Base-by-base conservation (phyloP, 2,888 invertebrate genomes). In the Rotaria sp. region DNA sequence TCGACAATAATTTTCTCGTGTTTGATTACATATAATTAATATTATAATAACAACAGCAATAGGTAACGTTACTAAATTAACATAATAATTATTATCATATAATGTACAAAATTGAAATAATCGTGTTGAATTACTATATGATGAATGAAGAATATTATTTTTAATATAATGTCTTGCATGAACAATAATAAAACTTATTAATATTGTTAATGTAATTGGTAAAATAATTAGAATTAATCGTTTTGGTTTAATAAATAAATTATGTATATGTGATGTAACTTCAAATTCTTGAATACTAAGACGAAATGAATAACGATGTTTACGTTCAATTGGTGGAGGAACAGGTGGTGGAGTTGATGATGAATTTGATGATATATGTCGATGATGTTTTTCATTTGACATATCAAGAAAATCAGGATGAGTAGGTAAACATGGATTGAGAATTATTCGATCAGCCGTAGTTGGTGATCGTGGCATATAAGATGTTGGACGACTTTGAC, bases 51-150 rank as follows among this genome's bases (percentile, higher is more conserved):
- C 80, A 41, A 80, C 1, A 11, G 80, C 80, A 24, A 80, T 45
- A n/a, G 80, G 80, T 45, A 80, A 80, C 26, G 80, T 80, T 26
- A 80, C 45, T 13, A 80, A 26, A 45, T 80, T 80, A 45, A 80
- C n/a, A 45, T 80, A 80, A 80, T 80, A 80, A 80, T 8, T 80
- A 80, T 80, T 80, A 13, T 80, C 80, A 80, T 80, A 80, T 80
- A 80, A 80, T 26, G 80, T 24, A 80, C 80, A 80, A 41, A 80
- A 80, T 45, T 80, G 41, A 80, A 80, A 80, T 80, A 80, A 80
- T n/a, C n/a, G 10, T 10, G 80, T 45, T 45, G 41, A 15, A 80
- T 41, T 45, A 15, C 13, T 45, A 45, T 45, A 45, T 26, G 80
- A 80, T 26, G 45, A 38, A 45, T 80, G 45, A 26, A n/a, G 21